Base-by-base conservation (phyloP, 2,797 vertebrate species). In the Halcyon chelicuti region DNA sequence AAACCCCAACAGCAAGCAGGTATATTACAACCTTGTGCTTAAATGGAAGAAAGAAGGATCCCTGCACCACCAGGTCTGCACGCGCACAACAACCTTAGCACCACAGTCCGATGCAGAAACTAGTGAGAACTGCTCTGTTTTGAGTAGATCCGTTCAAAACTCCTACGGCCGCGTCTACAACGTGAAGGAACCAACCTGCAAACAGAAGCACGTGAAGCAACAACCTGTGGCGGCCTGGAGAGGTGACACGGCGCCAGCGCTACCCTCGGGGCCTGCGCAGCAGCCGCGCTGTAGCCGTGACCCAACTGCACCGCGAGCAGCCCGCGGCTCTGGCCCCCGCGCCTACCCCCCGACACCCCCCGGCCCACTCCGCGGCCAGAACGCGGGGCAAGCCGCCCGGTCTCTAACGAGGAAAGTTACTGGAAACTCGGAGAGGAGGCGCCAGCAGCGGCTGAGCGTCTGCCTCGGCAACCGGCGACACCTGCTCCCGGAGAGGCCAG, bases 11-110 rank as follows among this genome's bases (percentile, higher is more conserved):
- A 8, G 39, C 2, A 4, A 28, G 44, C 28, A 4, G 6, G 2
- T 12, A 1, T 2, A 29, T 1, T 7, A 0, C 3, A 26, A n/a
- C 18, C 2, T 0, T 0, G 52, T 33, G 2, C 40, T 22, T 1
- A 19, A 21, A 18, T 12, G 25, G 2, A 5, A 19, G 40, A 4
- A 6, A 18, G 12, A 2, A 10, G 11, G 35, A 3, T 2, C 19
- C 51, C 72, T 1, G n/a, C 46, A 4, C 1, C 46, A 20, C 28
- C 71, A 8, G 14, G 17, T 18, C 78, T 11, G 39, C 46, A 2
- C 0, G 15, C 0, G 13, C 31, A 3, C 23, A 7, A 13, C 33
- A 9, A 7, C 47, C 3, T 1, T 37, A 52, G 37, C 60, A 18
- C 0, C 20, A 20, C 75, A 0, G 46, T 4, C 46, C 0, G 4